Evolutionary conservation across 2,888 invertebrate genomes (phyloP).

Genomic region (Apotomis capreana): DNA sequence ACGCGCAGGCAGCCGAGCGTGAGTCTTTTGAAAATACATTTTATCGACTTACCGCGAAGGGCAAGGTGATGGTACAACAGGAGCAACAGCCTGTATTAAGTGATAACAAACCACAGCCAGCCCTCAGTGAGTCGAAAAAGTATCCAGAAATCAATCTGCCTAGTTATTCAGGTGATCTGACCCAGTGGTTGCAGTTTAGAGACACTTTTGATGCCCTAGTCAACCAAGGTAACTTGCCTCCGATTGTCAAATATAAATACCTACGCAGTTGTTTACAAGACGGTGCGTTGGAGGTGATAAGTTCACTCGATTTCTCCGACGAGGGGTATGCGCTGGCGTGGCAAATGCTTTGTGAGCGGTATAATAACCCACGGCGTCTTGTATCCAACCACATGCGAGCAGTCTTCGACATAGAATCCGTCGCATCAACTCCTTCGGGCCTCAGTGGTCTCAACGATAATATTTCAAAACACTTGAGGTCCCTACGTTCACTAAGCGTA

Average conservation of each 20-base stretch:
- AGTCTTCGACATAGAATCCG: no score
- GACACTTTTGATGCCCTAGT: no score
- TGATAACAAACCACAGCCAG: neutral
- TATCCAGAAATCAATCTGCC: neutral
- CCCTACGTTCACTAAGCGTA: neutral
- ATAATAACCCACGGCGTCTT: no score
- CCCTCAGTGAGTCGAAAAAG: neutral
- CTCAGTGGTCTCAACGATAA: neutral
- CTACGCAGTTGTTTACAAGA: neutral
- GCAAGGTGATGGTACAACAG: neutral
- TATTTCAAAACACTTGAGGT: neutral
- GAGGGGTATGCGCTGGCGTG: neutral
- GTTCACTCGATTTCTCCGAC: neutral
- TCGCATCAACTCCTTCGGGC: no score
- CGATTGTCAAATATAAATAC: neutral
- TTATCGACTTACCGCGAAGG: neutral
- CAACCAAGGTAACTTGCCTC: no score
- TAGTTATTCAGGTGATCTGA: neutral
- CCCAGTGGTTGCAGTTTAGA: neutral
- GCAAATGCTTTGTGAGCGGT: neutral
- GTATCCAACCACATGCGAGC: no score
- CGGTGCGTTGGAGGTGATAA: slow-evolving; percentile 2
- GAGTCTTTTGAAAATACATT: neutral
- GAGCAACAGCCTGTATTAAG: neutral
- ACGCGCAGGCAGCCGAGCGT: neutral